Evolutionary conservation across 2,888 invertebrate genomes (phyloP).

Genomic region (Thymelicus lineola): DNA sequence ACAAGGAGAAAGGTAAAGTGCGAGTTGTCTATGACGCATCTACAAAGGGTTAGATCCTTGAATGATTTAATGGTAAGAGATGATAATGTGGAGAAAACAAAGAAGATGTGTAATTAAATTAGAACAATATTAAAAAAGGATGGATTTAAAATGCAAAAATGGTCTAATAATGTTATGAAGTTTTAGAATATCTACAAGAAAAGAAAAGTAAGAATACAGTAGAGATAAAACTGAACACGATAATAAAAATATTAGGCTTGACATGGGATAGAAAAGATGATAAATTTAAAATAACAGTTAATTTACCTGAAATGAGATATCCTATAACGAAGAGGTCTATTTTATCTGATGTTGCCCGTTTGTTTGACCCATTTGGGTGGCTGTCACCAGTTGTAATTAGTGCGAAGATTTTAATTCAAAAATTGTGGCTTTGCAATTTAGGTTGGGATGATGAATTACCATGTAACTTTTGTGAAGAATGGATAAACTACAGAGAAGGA

Average conservation of each 20-base stretch:
- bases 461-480: too few species aligned
- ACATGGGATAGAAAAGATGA: constrained; percentile 39
- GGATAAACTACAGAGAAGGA: too few species aligned
- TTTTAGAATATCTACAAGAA: too few species aligned
- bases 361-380: constrained; percentile 39
- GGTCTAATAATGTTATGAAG: too few species aligned
- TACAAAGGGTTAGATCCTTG: constrained; percentile 40
- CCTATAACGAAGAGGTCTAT: constrained; percentile 35
- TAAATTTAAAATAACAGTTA: constrained; percentile 26
- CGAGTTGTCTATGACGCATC: constrained; percentile 47
- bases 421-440: too few species aligned
- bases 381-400: constrained; percentile 29
- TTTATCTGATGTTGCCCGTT: constrained; percentile 36
- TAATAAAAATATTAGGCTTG: constrained; percentile 39
- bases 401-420: too few species aligned
- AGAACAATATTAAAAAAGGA: too few species aligned
- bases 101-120: too few species aligned
- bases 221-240: constrained; percentile 31
- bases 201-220: too few species aligned
- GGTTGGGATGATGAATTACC: too few species aligned
- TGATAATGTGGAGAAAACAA: too few species aligned
- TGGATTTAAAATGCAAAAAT: too few species aligned
- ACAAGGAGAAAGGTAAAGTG: constrained; percentile 43
- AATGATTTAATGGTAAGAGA: constrained; percentile 42
- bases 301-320: constrained; percentile 26